Conservation (phyloP, 2,797 vertebrate species). For the Alcedo atthis region DNA sequence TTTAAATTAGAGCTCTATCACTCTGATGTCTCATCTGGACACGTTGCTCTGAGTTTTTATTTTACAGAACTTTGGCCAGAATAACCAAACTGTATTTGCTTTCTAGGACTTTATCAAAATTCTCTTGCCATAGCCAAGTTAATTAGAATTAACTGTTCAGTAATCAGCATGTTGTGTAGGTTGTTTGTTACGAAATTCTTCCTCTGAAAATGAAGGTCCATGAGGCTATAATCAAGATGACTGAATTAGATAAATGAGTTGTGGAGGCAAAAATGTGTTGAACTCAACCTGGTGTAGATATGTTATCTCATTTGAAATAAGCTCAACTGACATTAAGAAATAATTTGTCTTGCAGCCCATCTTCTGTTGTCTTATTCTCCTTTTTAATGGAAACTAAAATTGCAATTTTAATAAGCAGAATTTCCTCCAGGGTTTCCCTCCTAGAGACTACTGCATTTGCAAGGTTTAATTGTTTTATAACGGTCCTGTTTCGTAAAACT, state of each 20-base stretch:
- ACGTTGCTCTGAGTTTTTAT: slow-evolving; percentile 72
- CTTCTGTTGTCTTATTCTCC: slow-evolving; percentile 85
- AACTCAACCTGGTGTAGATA: slow-evolving; percentile 81
- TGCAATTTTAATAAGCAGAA: slow-evolving; percentile 87
- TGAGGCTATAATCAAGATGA: slow-evolving; percentile 83
- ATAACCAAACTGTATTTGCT: slow-evolving; percentile 74
- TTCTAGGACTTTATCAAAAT: slow-evolving; percentile 82
- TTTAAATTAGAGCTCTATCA: slow-evolving; percentile 80
- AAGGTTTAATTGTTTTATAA: slow-evolving; percentile 88
- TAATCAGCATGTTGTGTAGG: slow-evolving; percentile 84
- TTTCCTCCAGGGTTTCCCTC: slow-evolving; percentile 84
- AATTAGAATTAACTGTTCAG: slow-evolving; percentile 86
- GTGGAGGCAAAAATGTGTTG: slow-evolving; percentile 79
- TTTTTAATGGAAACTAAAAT: slow-evolving; percentile 88
- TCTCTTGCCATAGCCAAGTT: slow-evolving; percentile 81
- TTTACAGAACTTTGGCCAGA: slow-evolving; percentile 66
- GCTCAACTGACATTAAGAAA: slow-evolving; percentile 87
- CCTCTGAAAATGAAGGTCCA: slow-evolving; percentile 80
- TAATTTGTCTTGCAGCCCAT: slow-evolving; percentile 85
- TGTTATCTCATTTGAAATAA: slow-evolving; percentile 84
- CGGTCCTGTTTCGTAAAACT: slow-evolving; percentile 84
- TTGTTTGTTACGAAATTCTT: slow-evolving; percentile 80
- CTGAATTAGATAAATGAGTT: slow-evolving; percentile 88
- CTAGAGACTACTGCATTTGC: slow-evolving; percentile 83
- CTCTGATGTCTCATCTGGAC: slow-evolving; percentile 76